These are phyloP conservation scores for Gymnogyps californianus DNA, from an alignment of 2,113 vertebrate genomes.

Conservation along the genomic window DNA sequence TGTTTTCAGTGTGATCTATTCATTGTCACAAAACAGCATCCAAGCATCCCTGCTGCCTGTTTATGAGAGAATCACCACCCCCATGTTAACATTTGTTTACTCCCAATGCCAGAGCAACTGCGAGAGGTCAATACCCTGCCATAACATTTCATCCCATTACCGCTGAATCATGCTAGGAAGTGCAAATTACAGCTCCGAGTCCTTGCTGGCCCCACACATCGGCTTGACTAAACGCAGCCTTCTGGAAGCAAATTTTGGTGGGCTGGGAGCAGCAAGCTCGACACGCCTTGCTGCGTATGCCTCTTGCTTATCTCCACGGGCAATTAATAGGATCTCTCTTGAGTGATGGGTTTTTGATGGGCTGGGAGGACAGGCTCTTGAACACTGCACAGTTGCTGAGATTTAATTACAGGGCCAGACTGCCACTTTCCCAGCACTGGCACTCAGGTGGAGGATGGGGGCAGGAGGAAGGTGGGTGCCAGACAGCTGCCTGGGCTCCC, in stretches of 20 bases:
- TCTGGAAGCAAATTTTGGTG: background rate
- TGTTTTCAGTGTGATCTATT: slow-evolving; percentile 39
- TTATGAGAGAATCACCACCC: background rate
- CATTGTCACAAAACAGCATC: slow-evolving; percentile 21
- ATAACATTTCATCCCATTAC: background rate
- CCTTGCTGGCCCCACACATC: background rate
- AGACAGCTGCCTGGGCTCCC: background rate
- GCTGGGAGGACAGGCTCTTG: background rate
- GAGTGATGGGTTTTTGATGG: background rate
- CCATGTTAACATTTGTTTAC: background rate
- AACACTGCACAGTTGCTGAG: background rate
- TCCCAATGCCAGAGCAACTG: background rate
- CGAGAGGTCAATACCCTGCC: background rate
- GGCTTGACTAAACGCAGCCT: background rate
- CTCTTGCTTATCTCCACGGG: background rate
- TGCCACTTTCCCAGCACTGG: background rate
- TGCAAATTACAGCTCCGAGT: background rate
- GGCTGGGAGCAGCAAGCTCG: background rate
- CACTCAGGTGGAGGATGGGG: background rate
- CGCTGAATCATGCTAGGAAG: background rate
- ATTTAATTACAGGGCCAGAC: background rate
- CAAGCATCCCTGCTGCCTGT: background rate
- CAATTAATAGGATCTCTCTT: background rate
- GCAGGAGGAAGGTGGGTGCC: background rate
- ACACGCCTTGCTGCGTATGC: background rate